Conservation (phyloP, 1,140 invertebrate genomes). For the Drosophila ercepeae region DNA sequence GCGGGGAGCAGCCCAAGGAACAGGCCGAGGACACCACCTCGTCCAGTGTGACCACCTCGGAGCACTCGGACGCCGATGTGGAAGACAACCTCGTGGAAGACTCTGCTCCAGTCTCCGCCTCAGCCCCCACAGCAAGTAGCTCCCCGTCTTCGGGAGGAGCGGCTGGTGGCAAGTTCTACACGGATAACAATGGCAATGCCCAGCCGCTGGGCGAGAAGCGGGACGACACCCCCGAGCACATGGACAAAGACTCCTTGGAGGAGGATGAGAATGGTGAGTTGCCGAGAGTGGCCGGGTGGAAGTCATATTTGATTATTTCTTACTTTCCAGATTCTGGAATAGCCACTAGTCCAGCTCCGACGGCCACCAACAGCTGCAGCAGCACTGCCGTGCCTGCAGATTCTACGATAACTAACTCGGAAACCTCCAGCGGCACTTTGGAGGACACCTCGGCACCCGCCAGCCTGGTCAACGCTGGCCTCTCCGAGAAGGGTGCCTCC, state of each 20-base stretch:
- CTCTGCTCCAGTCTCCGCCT: slow-evolving; percentile 60
- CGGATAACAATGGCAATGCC: slow-evolving; percentile 77
- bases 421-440: not conserved
- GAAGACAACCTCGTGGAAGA: slow-evolving; percentile 90
- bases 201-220: slow-evolving; percentile 84
- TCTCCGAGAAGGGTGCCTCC: slow-evolving; percentile 72
- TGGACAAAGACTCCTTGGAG: slow-evolving; percentile 85
- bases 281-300: no score
- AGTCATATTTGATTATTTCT: no score
- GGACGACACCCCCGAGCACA: slow-evolving; percentile 85
- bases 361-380: slow-evolving; percentile 40
- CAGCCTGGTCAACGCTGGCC: slow-evolving; percentile 57
- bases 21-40: slow-evolving; percentile 48
- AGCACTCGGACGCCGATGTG: slow-evolving; percentile 90
- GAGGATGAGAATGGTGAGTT: slow-evolving; percentile 79
- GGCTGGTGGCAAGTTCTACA: slow-evolving; percentile 46
- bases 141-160: not conserved
- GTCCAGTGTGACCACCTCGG: slow-evolving; percentile 84
- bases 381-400: slow-evolving; percentile 18
- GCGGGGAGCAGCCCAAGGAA: slow-evolving; percentile 35
- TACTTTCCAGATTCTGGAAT: slow-evolving; percentile 79
- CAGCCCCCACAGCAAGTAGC: not conserved
- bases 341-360: slow-evolving; percentile 76
- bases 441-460: slow-evolving; percentile 20
- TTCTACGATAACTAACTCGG: not conserved